A percentile compares a stretch with the other conserved stretches of the same genome.
phyloP scores from a whole-genome alignment of 2,888 invertebrate genomes.

The Drosophila longiperda region DNA sequence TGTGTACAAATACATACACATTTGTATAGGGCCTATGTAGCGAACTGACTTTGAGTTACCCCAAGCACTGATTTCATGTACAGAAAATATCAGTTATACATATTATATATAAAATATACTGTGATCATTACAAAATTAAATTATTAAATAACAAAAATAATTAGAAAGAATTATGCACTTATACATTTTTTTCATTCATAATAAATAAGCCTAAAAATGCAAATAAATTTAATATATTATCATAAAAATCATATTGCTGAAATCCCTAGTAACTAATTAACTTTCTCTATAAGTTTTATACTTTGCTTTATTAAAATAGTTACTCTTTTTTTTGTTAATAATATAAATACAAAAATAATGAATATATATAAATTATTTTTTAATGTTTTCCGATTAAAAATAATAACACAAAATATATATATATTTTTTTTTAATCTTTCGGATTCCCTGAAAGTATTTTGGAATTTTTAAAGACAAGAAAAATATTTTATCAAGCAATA shows the following conservation, averaged over 20 bases:
- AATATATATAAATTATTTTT: too few relatives aligned
- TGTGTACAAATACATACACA: conserved; percentile 1
- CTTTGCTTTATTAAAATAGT: neutral
- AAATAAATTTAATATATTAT: neutral
- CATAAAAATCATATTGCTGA: neutral
- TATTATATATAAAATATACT: neutral
- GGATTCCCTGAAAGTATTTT: neutral
- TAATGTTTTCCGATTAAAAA: neutral
- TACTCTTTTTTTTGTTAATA: too few relatives aligned
- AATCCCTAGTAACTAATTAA: neutral
- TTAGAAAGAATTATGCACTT: rapidly evolving
- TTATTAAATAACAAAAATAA: neutral
- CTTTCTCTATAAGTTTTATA: too few relatives aligned
- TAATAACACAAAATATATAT: neutral
- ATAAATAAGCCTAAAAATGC: too few relatives aligned
- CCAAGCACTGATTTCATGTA: neutral
- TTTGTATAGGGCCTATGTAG: conserved; percentile 18
- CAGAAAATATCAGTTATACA: neutral
- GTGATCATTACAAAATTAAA: neutral
- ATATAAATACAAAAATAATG: too few relatives aligned
- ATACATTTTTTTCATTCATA: neutral
- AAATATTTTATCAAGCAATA: neutral
- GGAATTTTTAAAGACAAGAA: neutral
- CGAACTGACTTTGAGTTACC: conserved; percentile 4
- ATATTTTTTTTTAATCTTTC: neutral